Conservation (phyloP, 2,888 invertebrate species). For the Lochmaea crataegi region DNA sequence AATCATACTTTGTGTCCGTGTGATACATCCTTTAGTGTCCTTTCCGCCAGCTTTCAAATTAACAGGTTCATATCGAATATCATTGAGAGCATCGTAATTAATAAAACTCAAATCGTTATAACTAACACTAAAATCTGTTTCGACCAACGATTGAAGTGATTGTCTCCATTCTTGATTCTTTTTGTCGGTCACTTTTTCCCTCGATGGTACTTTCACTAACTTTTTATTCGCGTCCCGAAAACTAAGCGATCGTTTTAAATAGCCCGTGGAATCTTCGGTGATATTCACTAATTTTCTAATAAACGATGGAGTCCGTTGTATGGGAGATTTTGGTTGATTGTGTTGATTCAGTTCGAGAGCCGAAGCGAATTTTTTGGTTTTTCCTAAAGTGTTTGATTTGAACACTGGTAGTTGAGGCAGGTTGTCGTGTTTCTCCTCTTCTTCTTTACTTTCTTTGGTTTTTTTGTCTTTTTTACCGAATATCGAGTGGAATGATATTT, state of each 20-base stretch:
- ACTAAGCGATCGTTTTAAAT: slow-evolving; percentile 61
- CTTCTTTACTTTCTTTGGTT: slow-evolving; percentile 50
- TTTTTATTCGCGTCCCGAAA: slow-evolving; percentile 59
- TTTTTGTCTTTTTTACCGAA: slow-evolving; percentile 54
- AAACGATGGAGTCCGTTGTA: slow-evolving; percentile 58
- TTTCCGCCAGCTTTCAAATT: slow-evolving; percentile 36
- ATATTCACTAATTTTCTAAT: slow-evolving; percentile 58
- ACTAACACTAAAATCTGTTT: slow-evolving; percentile 69
- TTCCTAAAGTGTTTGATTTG: slow-evolving; percentile 45
- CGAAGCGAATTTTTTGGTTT: slow-evolving; percentile 53
- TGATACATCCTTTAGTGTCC: slow-evolving; percentile 44
- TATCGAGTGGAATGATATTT: slow-evolving; percentile 53
- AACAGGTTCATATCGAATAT: slow-evolving; percentile 57
- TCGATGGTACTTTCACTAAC: slow-evolving; percentile 51
- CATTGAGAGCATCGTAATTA: slow-evolving; percentile 69
- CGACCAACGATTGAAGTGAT: slow-evolving; percentile 68
- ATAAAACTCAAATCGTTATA: slow-evolving; percentile 71
- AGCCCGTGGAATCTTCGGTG: slow-evolving; percentile 57
- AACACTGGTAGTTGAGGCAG: slow-evolving; percentile 51
- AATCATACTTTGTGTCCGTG: slow-evolving; percentile 61
- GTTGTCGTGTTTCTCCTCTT: slow-evolving; percentile 55
- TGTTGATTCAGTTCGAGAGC: slow-evolving; percentile 54
- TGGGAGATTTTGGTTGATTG: slow-evolving; percentile 25
- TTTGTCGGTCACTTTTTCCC: slow-evolving; percentile 58
- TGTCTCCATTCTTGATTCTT: slow-evolving; percentile 66